Conservation (phyloP, 2,113 vertebrate species). For the Propithecus coquereli region DNA sequence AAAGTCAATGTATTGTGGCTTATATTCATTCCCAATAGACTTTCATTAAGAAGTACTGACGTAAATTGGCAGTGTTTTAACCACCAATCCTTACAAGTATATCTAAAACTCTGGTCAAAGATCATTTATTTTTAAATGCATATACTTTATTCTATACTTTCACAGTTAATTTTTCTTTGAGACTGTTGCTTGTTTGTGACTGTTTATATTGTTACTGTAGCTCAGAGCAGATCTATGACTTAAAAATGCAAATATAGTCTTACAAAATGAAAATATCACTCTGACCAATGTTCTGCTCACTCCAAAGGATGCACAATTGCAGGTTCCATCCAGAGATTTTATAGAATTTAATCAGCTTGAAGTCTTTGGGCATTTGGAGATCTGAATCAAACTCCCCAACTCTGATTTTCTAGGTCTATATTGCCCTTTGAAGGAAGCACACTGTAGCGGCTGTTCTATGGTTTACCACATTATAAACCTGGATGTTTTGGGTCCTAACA, state of each 20-base stretch:
- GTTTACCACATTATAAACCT: neutral
- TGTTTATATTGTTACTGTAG: neutral
- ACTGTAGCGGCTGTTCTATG: neutral
- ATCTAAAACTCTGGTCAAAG: slow-evolving; percentile 37
- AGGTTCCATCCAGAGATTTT: neutral
- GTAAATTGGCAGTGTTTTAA: slow-evolving; percentile 57
- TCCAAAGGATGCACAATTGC: neutral
- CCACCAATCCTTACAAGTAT: slow-evolving; percentile 60
- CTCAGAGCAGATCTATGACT: neutral
- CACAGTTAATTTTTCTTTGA: slow-evolving; percentile 51
- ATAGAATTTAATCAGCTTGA: neutral
- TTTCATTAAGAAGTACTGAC: slow-evolving; percentile 74
- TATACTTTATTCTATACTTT: slow-evolving; percentile 58
- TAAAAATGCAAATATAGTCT: neutral
- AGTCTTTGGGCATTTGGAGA: neutral
- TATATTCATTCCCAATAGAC: slow-evolving; percentile 76
- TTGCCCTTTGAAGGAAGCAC: slow-evolving; percentile 15
- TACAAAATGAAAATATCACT: neutral
- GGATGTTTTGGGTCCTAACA: slow-evolving; percentile 2
- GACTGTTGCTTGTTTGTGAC: neutral
- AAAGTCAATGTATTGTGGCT: slow-evolving; percentile 84
- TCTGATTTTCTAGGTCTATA: neutral
- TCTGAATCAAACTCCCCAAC: neutral
- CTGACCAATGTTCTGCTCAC: neutral
- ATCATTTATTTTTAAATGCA: slow-evolving; percentile 57